Evolutionary conservation across 2,888 invertebrate species (phyloP), one percentile per base, ranked within the genome.

Genomic region (Crioceris asparagi): DNA sequence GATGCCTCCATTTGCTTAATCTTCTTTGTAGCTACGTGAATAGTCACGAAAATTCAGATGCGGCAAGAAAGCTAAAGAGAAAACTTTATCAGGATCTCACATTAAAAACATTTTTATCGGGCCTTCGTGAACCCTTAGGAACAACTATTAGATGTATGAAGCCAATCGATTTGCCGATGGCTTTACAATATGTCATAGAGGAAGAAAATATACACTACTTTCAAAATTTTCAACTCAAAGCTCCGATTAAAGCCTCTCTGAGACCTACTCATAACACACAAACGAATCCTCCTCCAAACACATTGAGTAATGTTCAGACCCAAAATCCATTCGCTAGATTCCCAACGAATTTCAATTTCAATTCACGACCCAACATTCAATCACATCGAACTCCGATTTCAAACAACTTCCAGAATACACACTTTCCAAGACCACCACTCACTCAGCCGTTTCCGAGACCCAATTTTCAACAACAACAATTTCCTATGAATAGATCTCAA

Each of bases 1-100:
- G 41, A 18, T 21, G 21, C 31, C 26, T 36, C 21, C 17, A 43
- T 23, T 38, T 39, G 11, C 16, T 44, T 5, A 44, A 47, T 34
- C 23, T 34, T 3, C 10, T 39, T 23, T 41, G 41, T 39, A 23
- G 25, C 16, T 41, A 34, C 40, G 25, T 41, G 5, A 17, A 38
- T 18, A 12, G 18, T 14, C 38, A 44, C 31, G 39, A 41, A 41
- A 17, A 12, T 3, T 29, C 21, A 17, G 30, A 32, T 8, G 32
- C 10, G 12, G 19, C 26, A 5, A 30, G 30, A 30, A 11, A 16
- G 6, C 17, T 32, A 2, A 38, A 40, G 35, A 29, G 40, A 10
- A 19, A 34, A n/a, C 25, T 40, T 16, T 35, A 38, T 6, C 32
- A 41, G 4, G 23, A 32, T n/a, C n/a, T 35, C 29, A 18, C 41